These are phyloP conservation scores for Stictonetta naevosa DNA, from an alignment of 2,113 vertebrate species.

Conservation along the genomic window DNA sequence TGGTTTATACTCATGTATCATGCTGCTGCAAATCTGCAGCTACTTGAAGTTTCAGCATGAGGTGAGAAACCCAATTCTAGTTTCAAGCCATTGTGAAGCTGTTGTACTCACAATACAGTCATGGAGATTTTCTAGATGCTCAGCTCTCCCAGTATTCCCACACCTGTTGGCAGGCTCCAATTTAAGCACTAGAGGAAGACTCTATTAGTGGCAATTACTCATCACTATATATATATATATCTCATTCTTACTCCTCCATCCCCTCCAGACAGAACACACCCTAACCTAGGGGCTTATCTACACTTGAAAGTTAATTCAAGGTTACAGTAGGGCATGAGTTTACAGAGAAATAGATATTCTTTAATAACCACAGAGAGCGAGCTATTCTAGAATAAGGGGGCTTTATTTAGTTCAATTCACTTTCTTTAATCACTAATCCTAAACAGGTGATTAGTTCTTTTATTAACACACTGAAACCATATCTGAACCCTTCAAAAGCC, in stretches of 20 bases:
- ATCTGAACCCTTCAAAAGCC: not conserved
- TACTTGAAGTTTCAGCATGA: not conserved
- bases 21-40: not conserved
- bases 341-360: not conserved
- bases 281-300: not conserved
- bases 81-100: not conserved
- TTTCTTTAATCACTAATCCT: not conserved
- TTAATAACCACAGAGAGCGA: not conserved
- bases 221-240: fast-evolving
- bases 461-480: not conserved
- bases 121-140: not conserved
- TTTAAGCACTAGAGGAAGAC: not conserved
- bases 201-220: not conserved
- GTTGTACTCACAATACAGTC: no score
- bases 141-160: not conserved
- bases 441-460: constrained; percentile 11
- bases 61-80: not conserved
- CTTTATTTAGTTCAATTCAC: not conserved
- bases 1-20: fast-evolving
- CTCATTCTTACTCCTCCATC: not conserved
- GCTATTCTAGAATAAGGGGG: not conserved
- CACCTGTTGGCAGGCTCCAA: not conserved
- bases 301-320: not conserved
- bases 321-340: not conserved
- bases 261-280: not conserved